These are phyloP conservation scores for Poeciliopsis paucimaculata DNA, from an alignment of 2,797 vertebrate genomes.

Conservation along the genomic window DNA sequence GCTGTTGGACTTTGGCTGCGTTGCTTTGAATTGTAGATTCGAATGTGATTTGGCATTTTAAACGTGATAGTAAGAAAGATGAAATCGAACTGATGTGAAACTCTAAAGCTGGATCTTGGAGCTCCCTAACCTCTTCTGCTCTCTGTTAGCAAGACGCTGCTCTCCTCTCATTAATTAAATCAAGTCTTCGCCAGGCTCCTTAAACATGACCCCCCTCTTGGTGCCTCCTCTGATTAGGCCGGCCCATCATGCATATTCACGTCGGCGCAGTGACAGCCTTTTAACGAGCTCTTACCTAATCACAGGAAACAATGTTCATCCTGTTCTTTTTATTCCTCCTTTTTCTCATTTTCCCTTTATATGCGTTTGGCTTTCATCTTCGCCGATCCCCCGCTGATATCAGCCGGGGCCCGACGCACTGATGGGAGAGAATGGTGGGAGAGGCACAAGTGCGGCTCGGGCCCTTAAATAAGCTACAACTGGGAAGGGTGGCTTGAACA, in stretches of 20 bases:
- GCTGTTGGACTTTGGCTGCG: neutral
- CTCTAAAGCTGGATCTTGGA: constrained; percentile 80
- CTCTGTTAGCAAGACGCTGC: constrained; percentile 88
- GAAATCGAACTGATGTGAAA: neutral
- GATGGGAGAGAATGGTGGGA: constrained; percentile 85
- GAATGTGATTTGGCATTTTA: neutral
- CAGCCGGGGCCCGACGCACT: constrained; percentile 78
- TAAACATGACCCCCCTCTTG: constrained; percentile 82
- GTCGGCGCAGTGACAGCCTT: constrained; percentile 91
- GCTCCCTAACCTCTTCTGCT: constrained; percentile 25
- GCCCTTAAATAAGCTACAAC: constrained; percentile 91
- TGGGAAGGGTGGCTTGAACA: constrained; percentile 88
- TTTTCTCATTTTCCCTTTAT: constrained; percentile 61
- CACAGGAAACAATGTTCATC: constrained; percentile 97
- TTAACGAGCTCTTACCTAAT: constrained; percentile 99
- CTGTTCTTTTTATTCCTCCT: constrained; percentile 86
- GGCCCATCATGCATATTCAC: constrained; percentile 96
- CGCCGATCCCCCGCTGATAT: constrained; percentile 78
- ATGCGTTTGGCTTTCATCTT: constrained; percentile 70
- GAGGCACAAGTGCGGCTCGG: constrained; percentile 83
- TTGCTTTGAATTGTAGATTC: neutral
- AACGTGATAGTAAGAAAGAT: neutral
- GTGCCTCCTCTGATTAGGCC: constrained; percentile 92
- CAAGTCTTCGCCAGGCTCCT: constrained; percentile 91
- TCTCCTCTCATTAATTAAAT: constrained; percentile 98